Evolutionary conservation across 2,888 invertebrate species (phyloP), one percentile per base, ranked within the genome.

Genomic region (Elegia similella): DNA sequence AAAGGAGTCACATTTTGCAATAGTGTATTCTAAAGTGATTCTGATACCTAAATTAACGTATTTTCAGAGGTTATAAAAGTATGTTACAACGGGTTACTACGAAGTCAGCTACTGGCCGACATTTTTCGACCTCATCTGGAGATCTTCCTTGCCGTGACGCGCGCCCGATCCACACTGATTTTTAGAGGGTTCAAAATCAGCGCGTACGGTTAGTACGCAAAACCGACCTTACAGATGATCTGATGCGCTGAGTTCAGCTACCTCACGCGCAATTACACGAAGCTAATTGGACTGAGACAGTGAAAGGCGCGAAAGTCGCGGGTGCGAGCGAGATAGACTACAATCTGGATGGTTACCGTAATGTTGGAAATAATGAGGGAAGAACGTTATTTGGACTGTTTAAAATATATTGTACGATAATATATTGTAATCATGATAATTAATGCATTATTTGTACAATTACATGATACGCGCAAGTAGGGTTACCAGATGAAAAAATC

Each of bases 241-340:
- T 42, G 42, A 47, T 56, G 42, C 47, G 38, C 48, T 29, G 56
- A 48, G 56, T 56, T 56, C 56, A 56, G 48, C 48, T 42, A 56
- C 56, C 56, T 50, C 34, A 48, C 32, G 38, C 46, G 56, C 42
- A 56, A 56, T 56, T 56, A 48, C 46, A 42, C 10, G 29, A n/a
- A 47, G 56, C 42, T 56, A 56, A 56, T 56, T 56, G 42, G 56
- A 56, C 48, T 56, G 56, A 42, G 47, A 56, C 56, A 56, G 56
- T 56, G 56, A 56, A 56, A 56, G 56, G 56, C 56, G 56, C 29
- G 56, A 56, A 56, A 56, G 56, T 56, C 48, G 6, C 42, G 34
- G 42, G 56, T 23, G 48, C 8, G 42, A 56, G 16, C 23, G 56
- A 56, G 56, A 56, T 29, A 29, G 42, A 56, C 43, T 43, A 43